Evolutionary conservation across 2,797 vertebrate species (phyloP).

Genomic region (Falco cherrug): DNA sequence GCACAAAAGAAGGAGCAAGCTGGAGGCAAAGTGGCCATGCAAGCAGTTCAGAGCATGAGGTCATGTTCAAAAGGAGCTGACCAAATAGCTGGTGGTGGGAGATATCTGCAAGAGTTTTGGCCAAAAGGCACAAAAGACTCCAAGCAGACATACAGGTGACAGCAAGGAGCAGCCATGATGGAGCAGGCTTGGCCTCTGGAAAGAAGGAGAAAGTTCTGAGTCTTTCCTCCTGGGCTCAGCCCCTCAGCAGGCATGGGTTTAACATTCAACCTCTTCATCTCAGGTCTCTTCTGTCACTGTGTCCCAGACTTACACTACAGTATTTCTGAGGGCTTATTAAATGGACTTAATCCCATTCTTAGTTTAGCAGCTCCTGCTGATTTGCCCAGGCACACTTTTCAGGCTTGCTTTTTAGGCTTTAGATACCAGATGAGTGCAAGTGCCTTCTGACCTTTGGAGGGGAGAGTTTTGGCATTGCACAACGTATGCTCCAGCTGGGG

Average conservation of each 20-base stretch:
- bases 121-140: fast-evolving
- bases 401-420: not conserved
- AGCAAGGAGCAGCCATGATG: not conserved
- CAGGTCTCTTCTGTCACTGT: not conserved
- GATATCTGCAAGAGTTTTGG: not conserved
- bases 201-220: not conserved
- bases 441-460: not conserved
- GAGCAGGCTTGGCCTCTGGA: not conserved
- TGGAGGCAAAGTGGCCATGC: not conserved
- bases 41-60: not conserved
- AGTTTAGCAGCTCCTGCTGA: not conserved
- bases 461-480: not conserved
- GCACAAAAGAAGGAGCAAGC: not conserved
- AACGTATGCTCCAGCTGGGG: not conserved
- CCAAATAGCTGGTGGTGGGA: not conserved
- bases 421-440: not conserved
- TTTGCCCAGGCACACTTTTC: not conserved
- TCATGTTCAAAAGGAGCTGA: fast-evolving
- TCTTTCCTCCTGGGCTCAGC: not conserved
- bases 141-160: fast-evolving
- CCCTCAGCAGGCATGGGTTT: not conserved
- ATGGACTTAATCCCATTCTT: not conserved
- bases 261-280: not conserved
- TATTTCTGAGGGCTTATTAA: not conserved
- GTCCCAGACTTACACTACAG: not conserved